Percentiles rank a stretch among this genome's conserved stretches.
Evolutionary conservation across 1,140 invertebrate genomes (phyloP).

Genomic region (Linepithema humile): DNA sequence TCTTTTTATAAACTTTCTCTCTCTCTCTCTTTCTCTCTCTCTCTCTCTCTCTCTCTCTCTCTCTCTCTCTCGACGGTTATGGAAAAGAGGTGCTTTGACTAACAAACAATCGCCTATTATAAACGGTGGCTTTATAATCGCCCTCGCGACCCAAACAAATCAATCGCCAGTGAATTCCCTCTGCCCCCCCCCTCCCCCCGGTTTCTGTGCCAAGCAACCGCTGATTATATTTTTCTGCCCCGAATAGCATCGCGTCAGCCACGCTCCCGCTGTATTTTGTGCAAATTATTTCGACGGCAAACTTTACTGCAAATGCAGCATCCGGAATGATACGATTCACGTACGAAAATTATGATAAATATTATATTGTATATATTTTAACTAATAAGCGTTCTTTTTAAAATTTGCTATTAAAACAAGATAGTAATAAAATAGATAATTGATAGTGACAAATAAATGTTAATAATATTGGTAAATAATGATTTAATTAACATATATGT

Average conservation of each 20-base stretch:
- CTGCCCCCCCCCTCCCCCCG: neutral
- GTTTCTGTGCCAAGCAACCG: slow-evolving; percentile 17
- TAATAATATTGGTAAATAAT: neutral
- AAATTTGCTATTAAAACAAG: neutral
- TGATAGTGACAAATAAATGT: neutral
- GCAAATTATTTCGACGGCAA: slow-evolving; percentile 28
- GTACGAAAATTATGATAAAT: neutral
- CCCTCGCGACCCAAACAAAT: slow-evolving; percentile 39
- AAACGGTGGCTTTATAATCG: slow-evolving; percentile 45
- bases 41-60: too few species aligned
- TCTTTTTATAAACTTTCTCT: slow-evolving; percentile 3
- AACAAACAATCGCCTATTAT: slow-evolving; percentile 44
- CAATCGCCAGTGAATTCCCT: slow-evolving; percentile 45
- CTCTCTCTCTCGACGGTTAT: neutral
- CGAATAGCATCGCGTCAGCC: slow-evolving; percentile 31
- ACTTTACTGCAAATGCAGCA: neutral
- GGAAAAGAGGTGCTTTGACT: neutral
- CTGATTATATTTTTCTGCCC: slow-evolving; percentile 62
- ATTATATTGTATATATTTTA: neutral
- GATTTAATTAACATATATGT: neutral
- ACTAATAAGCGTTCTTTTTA: neutral
- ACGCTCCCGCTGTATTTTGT: slow-evolving; percentile 15
- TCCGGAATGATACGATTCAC: neutral
- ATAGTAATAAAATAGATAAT: neutral
- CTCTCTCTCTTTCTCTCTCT: too few species aligned